Percentiles rank a stretch among this genome's conserved stretches.
Conservation (phyloP, 2,797 vertebrate genomes). For the Propithecus perrieri region DNA sequence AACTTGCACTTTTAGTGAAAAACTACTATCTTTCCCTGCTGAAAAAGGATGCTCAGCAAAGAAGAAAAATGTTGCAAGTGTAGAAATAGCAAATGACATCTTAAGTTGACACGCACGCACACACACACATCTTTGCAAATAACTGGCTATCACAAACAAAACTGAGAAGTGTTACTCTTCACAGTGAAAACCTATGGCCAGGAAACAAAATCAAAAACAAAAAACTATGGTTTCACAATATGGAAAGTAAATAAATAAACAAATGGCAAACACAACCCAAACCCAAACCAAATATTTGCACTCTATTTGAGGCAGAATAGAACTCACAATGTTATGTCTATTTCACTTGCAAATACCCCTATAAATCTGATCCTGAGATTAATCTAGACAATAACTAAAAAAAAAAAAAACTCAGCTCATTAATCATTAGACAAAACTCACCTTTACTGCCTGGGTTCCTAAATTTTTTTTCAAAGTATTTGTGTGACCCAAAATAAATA, state of each 20-base stretch:
- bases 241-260: neutral
- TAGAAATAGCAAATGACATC: neutral
- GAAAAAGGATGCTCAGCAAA: conserved; percentile 42
- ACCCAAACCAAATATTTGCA: neutral
- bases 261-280: neutral
- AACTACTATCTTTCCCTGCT: neutral
- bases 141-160: neutral
- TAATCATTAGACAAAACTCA: neutral
- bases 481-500: neutral
- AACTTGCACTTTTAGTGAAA: conserved; percentile 10
- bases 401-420: neutral
- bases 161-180: no score
- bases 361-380: neutral
- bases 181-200: neutral
- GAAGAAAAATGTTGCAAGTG: conserved; percentile 42
- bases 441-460: neutral
- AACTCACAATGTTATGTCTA: neutral
- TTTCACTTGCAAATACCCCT: neutral
- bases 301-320: neutral
- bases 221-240: neutral
- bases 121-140: neutral
- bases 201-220: neutral
- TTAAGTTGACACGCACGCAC: neutral
- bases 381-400: neutral
- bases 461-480: neutral